These are phyloP conservation scores for Hyles lineata DNA, from an alignment of 2,888 invertebrate genomes.

Conservation along the genomic window DNA sequence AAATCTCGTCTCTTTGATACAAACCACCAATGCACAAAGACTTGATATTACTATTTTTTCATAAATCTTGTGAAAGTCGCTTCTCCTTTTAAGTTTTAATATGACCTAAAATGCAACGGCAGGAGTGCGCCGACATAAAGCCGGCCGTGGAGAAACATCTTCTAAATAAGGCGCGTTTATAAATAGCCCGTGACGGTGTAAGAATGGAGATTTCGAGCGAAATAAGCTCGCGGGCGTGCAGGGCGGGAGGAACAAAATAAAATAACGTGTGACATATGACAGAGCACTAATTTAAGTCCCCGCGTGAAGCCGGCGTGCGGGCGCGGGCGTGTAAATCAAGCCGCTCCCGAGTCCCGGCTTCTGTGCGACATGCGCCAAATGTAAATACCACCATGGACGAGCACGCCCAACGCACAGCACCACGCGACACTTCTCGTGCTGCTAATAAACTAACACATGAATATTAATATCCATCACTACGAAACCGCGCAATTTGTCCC, in stretches of 20 bases:
- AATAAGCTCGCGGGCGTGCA: conserved; percentile 60
- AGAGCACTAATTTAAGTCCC: conserved; percentile 77
- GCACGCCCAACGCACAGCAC: conserved; percentile 53
- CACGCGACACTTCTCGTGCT: conserved; percentile 38
- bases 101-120: conserved; percentile 43
- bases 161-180: conserved; percentile 76
- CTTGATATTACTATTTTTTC: conserved; percentile 31
- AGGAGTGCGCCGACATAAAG: conserved; percentile 45
- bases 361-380: conserved; percentile 70
- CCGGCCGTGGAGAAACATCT: conserved; percentile 52
- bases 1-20: conserved; percentile 46
- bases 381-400: conserved; percentile 71
- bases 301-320: conserved; percentile 63
- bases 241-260: conserved; percentile 68
- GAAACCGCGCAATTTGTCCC: conserved; percentile 40
- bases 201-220: conserved; percentile 72
- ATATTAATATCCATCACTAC: conserved; percentile 70
- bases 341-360: conserved; percentile 65
- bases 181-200: conserved; percentile 73
- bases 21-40: conserved; percentile 38
- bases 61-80: conserved; percentile 41
- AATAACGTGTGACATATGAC: conserved; percentile 78
- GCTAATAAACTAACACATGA: conserved; percentile 68
- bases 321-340: conserved; percentile 78
- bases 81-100: conserved; percentile 44